Evolutionary conservation across 2,888 invertebrate species (phyloP).

Genomic region (Torymus texanus): DNA sequence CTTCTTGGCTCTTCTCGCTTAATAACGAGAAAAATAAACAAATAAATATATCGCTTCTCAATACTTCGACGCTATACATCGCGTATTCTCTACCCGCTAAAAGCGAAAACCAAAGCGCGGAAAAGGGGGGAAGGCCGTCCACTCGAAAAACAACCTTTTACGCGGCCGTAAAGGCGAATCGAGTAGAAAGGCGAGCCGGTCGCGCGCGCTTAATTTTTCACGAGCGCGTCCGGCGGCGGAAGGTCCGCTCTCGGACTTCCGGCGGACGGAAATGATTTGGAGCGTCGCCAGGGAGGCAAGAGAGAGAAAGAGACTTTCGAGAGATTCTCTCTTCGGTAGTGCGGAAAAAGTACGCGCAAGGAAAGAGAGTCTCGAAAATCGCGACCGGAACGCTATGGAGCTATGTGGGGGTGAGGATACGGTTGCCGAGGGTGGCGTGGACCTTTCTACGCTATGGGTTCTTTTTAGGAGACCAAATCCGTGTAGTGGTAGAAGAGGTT

Average conservation of each 20-base stretch:
- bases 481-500: no score
- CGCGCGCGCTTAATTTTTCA: conserved; percentile 47
- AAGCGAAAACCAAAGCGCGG: no score
- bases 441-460: conserved; percentile 58
- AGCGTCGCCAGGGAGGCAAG: conserved; percentile 66
- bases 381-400: conserved; percentile 7
- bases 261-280: conserved; percentile 71
- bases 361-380: conserved; percentile 25
- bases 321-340: conserved; percentile 60
- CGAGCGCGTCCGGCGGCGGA: conserved; percentile 40
- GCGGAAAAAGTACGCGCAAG: conserved; percentile 58
- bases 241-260: conserved; percentile 51
- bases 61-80: no score
- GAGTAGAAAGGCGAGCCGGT: background rate
- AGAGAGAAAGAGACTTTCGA: conserved; percentile 39
- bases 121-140: no score
- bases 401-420: no score
- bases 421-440: background rate
- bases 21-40: no score
- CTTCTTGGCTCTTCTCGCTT: no score
- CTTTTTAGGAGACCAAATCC: background rate
- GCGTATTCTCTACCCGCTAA: no score
- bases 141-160: no score
- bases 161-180: background rate
- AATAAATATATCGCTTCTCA: no score